Base-by-base conservation (phyloP, 2,797 vertebrate species). In the Selene dorsalis region DNA sequence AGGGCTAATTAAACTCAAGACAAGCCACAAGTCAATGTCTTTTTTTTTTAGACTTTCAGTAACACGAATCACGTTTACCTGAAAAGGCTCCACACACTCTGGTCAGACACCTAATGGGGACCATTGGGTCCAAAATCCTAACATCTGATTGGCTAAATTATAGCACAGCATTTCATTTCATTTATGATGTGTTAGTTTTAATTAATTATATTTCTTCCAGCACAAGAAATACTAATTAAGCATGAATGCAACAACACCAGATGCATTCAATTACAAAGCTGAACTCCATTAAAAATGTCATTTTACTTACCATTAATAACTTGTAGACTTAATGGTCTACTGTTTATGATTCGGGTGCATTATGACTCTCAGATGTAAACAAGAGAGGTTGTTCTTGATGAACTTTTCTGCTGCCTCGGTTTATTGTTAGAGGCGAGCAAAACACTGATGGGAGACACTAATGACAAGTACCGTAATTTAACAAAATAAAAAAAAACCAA, bases 281-380 rank as follows among this genome's bases (percentile, higher is more conserved):
- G 38, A 14, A 50, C 73, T 76, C 65, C 66, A 88, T 88, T 89
- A 79, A 85, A 87, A 84, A 73, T 62, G 24, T 56, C 60, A 72
- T 88, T 84, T 28, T 62, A 58, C 62, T 52, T 58, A 70, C 30
- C 69, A 86, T 82, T 80, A 83, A 78, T 73, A 83, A 73, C 61
- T 80, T 73, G 41, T 63, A 38, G 45, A 68, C 30, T 79, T 83
- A 70, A 82, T 83, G 50, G 62, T 60, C 41, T 52, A 66, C 35
- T 41, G 32, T 79, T 77, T 38, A 60, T 66, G 65, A 81, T 79
- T 84, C 26, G 61, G 16, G 52, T 71, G 62, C 48, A 73, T 83
- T 76, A 86, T 77, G 59, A 55, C 59, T 78, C 60, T 77, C 5
- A 3, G 35, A 74, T 60, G 60, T 72, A 81, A 79, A 88, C 75